Base-by-base conservation (phyloP, 2,888 invertebrate species). In the Malacosoma neustria region DNA sequence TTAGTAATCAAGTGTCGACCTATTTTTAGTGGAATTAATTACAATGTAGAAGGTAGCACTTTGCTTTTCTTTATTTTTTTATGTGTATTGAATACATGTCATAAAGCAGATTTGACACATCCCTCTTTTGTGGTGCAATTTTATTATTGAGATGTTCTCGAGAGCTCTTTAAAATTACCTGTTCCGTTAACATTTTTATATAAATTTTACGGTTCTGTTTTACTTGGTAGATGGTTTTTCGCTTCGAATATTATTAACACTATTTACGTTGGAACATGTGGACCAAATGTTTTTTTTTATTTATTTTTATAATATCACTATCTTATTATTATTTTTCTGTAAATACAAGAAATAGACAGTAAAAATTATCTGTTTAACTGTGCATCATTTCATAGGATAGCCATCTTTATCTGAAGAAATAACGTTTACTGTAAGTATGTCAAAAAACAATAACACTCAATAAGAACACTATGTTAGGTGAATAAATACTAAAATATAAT, bases 321-420 rank as follows among this genome's bases (percentile, higher is more conserved):
- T 64, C 65, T 60, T 62, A 70, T 69, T 62, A 52, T 58, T 54
- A 48, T 72, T 61, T 72, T 71, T 73, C 72, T 86, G 80, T 84
- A 81, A 84, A 87, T 85, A 84, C 79, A 80, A 81, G 72, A 81
- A 41, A 82, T 77, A 76, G 84, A 72, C 79, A 87, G 87, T 89
- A 90, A 89, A 91, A 88, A 90, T 89, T 88, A 90, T 90, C 88
- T 90, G 89, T 91, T 91, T 90, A 90, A 90, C 90, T 91, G 88
- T 90, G 89, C 89, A 88, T 88, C 89, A 89, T 89, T 89, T 88
- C 89, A 89, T 90, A 90, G 90, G 90, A 90, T 89, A 89, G 89
- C 89, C 88, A 87, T 87, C 88, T 86, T 80, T 86, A 82, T 85
- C 77, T 84, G 86, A 86, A 86, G 87, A 87, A 81, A 82, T 86